Base-by-base conservation (phyloP, 64 coral and sea anemone genomes). In the Porites australiensis region DNA sequence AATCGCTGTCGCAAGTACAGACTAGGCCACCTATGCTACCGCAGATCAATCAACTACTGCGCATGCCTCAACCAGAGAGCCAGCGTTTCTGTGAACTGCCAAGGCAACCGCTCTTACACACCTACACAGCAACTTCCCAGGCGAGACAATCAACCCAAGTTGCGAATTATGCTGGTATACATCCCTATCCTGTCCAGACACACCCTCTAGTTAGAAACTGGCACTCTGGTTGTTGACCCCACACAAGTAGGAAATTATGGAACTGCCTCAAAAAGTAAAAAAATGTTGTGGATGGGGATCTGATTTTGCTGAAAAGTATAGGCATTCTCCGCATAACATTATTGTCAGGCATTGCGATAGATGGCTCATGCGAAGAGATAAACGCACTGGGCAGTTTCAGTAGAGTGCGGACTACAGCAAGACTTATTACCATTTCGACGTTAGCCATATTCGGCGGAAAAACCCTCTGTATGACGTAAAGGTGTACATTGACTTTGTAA, bases 201-300 rank as follows among this genome's bases (percentile, higher is more conserved):
- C 2, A 3, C 19, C 53, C 6, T n/a, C 52, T 19, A 2, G 16
- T 51, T 54, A n/a, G 37, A 23, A 48, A 13, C 9, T 63, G 78
- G 78, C 78, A 82, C 53, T 82, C 78, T 13, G 78, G 78, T 58
- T 58, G 53, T 51, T 82, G n/a, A n/a, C 52, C 18, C 57, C 49
- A 2, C 27, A 63, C 37, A 5, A 4, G 37, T 82, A 82, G 0
- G 78, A 37, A 13, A 12, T 82, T 5, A 53, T 82, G 7, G 3
- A 43, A 16, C 19, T 18, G 11, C 23, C 47, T 1, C 16, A 15
- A 27, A 54, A 11, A 5, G 78, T 81, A 1, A 53, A 81, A 52
- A 81, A 81, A 19, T 61, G 78, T 37, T 82, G 60, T 54, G 78
- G 78, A 53, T 82, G 78, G 20, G 78, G 52, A 2, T 5, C 60